These are phyloP conservation scores for Sebastes alutus DNA, from an alignment of 2,797 vertebrate genomes.

Conservation along the genomic window DNA sequence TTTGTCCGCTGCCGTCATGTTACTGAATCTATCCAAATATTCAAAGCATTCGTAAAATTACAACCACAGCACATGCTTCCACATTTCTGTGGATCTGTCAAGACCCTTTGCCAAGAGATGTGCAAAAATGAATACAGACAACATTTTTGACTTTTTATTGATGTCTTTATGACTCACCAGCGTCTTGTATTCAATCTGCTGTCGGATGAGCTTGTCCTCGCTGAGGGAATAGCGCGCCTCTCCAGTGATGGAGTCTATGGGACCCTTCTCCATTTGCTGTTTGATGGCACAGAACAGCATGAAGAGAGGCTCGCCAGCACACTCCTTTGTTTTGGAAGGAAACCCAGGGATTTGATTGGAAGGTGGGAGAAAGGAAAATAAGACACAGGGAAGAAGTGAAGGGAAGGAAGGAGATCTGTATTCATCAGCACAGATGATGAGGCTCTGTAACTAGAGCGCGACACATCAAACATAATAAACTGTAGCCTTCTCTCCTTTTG, in stretches of 20 bases:
- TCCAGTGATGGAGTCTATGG: slow-evolving; percentile 96
- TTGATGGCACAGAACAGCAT: slow-evolving; percentile 98
- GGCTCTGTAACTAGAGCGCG: slow-evolving; percentile 17
- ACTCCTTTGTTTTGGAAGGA: slow-evolving; percentile 83
- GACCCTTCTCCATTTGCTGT: slow-evolving; percentile 98
- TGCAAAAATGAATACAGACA: slow-evolving; percentile 18
- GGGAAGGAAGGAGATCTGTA: slow-evolving; percentile 33
- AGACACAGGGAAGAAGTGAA: slow-evolving; percentile 6
- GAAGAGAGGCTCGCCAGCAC: slow-evolving; percentile 94
- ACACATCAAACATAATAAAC: slow-evolving; percentile 28
- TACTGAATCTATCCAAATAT: slow-evolving; percentile 9
- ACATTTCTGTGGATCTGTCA: slow-evolving; percentile 14
- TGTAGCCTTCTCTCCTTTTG: neutral
- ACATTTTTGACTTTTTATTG: neutral
- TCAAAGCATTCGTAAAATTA: slow-evolving; percentile 10
- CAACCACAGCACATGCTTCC: neutral
- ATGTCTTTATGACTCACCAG: slow-evolving; percentile 86
- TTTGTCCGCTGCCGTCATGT: neutral
- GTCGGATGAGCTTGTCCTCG: slow-evolving; percentile 97
- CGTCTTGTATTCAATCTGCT: slow-evolving; percentile 98
- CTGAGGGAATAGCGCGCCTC: slow-evolving; percentile 97
- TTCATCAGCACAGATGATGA: slow-evolving; percentile 27
- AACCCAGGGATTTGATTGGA: slow-evolving; percentile 47
- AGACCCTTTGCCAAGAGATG: slow-evolving; percentile 11
- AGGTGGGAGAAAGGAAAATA: slow-evolving; percentile 36